phyloP scores from a whole-genome alignment of 2,113 vertebrate species.

The Lates calcarifer region DNA sequence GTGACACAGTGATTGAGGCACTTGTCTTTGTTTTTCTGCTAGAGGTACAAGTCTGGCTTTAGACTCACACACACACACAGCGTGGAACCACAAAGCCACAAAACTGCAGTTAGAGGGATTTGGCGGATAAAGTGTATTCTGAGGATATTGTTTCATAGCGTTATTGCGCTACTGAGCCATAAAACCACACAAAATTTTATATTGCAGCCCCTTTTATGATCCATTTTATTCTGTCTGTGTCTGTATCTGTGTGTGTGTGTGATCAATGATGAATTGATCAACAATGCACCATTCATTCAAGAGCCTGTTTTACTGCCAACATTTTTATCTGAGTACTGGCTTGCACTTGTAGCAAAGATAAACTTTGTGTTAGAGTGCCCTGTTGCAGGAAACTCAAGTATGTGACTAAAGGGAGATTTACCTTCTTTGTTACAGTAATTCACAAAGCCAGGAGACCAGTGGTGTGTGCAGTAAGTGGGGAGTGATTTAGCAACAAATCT shows the following conservation, averaged over 20 bases:
- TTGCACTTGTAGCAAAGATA: slow-evolving; percentile 2
- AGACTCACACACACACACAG: slow-evolving; percentile 15
- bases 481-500: slow-evolving; percentile 26
- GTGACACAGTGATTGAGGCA: slow-evolving; percentile 30
- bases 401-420: slow-evolving; percentile 12
- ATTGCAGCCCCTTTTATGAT: slow-evolving; percentile 17
- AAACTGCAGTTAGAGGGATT: slow-evolving; percentile 23
- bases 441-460: background rate
- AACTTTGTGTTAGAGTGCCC: background rate
- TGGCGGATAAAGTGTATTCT: slow-evolving; percentile 20
- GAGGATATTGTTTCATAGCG: slow-evolving; percentile 13
- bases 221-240: background rate
- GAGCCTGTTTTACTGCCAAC: slow-evolving; percentile 2
- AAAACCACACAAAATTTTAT: slow-evolving; percentile 20
- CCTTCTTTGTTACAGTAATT: background rate
- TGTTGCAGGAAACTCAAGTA: slow-evolving; percentile 5
- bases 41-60: slow-evolving; percentile 46
- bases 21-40: slow-evolving; percentile 58
- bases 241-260: slow-evolving; percentile 2
- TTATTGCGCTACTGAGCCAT: slow-evolving; percentile 15
- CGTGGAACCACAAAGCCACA: slow-evolving; percentile 23
- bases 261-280: slow-evolving; percentile 33
- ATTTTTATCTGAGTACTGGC: slow-evolving; percentile 10
- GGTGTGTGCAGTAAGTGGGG: slow-evolving; percentile 9
- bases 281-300: slow-evolving; percentile 31